Evolutionary conservation across 2,113 vertebrate species (phyloP).

Genomic region (Thunnus thynnus): DNA sequence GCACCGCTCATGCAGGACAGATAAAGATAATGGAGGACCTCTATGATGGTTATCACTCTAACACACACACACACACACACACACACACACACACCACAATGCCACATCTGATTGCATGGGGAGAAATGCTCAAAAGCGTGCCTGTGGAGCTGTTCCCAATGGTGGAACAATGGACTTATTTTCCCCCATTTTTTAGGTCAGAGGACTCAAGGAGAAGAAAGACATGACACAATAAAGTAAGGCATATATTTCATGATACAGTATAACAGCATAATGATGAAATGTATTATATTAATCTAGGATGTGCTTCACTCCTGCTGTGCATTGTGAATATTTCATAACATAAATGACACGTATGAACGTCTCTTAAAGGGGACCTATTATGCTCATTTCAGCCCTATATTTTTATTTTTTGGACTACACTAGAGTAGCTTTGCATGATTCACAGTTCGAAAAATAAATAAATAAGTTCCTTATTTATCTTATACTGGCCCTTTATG

Average conservation of each 20-base stretch:
- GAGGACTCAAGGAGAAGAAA: slow-evolving; percentile 38
- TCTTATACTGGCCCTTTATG: too few species aligned
- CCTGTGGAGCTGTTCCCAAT: slow-evolving; percentile 32
- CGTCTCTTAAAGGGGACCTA: neutral
- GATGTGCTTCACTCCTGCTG: slow-evolving; percentile 23
- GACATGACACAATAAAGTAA: slow-evolving; percentile 18
- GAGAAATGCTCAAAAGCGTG: slow-evolving; percentile 41
- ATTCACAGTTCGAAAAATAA: too few species aligned
- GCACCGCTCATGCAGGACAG: slow-evolving; percentile 49
- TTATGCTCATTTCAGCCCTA: too few species aligned
- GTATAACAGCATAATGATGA: neutral
- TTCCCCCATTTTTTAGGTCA: slow-evolving; percentile 48
- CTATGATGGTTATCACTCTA: slow-evolving; percentile 59
- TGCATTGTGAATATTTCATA: slow-evolving; percentile 25
- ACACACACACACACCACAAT: slow-evolving; percentile 22
- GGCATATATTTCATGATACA: neutral
- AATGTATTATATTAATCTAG: slow-evolving; percentile 26
- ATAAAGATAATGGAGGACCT: slow-evolving; percentile 71
- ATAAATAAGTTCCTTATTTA: too few species aligned
- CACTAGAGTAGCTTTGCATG: too few species aligned
- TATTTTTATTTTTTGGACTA: too few species aligned
- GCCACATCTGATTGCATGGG: slow-evolving; percentile 51
- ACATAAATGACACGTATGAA: slow-evolving; percentile 18
- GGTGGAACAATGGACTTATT: slow-evolving; percentile 50
- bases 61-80: slow-evolving; percentile 38